Evolutionary conservation across 1,140 invertebrate genomes (phyloP).

Genomic region (Drosophila paulistorum): DNA sequence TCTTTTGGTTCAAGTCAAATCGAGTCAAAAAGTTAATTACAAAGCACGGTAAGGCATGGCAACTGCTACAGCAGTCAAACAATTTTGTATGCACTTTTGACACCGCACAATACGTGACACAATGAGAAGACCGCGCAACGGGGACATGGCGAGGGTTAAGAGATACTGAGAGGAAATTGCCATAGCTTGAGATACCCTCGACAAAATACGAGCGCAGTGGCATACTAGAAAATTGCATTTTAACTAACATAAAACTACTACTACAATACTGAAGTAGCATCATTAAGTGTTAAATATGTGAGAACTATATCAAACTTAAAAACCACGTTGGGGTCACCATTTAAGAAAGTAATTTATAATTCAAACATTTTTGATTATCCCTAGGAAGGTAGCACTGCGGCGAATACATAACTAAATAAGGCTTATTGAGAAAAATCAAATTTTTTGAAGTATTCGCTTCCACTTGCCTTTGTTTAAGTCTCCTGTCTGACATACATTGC

Average conservation of each 20-base stretch:
- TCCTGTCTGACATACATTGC: slow-evolving; percentile 2
- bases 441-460: neutral
- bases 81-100: slow-evolving; percentile 73
- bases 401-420: no score
- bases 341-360: neutral
- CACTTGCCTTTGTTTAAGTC: neutral
- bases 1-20: slow-evolving; percentile 58
- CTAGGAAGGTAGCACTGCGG: neutral
- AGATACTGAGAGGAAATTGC: neutral
- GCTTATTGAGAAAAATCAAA: neutral
- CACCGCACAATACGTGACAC: slow-evolving; percentile 69
- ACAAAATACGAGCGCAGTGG: slow-evolving; percentile 32
- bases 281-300: no score
- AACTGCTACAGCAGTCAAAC: slow-evolving; percentile 45
- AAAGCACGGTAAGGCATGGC: slow-evolving; percentile 18
- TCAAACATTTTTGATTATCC: neutral
- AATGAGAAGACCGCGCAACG: slow-evolving; percentile 42
- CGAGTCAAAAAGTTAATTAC: slow-evolving; percentile 79
- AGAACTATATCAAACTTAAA: no score
- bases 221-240: neutral
- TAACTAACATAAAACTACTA: neutral
- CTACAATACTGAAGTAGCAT: neutral
- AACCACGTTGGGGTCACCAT: no score
- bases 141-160: neutral
- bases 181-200: slow-evolving; percentile 23